Conservation (phyloP, 2,797 vertebrate genomes). For the Hapalemur alaotrensis region DNA sequence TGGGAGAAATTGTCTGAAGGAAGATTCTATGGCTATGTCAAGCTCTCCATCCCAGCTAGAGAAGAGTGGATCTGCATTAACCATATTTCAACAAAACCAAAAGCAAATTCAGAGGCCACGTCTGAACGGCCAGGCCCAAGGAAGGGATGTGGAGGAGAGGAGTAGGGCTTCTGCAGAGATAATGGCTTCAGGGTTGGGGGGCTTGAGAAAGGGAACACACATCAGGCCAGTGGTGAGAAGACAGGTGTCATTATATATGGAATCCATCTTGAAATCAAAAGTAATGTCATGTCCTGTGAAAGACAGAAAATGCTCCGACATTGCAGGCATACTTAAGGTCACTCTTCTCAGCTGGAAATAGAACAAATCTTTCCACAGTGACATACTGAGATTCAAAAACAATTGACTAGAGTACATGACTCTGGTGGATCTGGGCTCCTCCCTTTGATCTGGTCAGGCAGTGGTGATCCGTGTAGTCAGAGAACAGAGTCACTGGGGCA, state of each 20-base stretch:
- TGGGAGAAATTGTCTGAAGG: neutral
- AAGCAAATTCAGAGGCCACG: neutral
- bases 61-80: neutral
- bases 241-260: neutral
- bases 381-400: neutral
- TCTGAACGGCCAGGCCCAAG: neutral
- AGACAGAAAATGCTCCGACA: neutral
- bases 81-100: constrained; percentile 24
- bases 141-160: neutral
- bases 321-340: neutral
- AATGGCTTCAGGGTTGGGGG: neutral
- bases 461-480: neutral
- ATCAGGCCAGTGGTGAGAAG: neutral
- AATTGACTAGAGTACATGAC: neutral
- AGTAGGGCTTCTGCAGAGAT: neutral
- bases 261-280: constrained; percentile 7
- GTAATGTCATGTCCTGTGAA: neutral
- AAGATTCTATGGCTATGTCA: neutral
- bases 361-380: neutral
- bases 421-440: neutral
- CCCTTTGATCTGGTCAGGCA: neutral
- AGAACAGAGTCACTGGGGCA: neutral
- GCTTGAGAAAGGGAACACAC: neutral
- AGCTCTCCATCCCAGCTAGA: neutral
- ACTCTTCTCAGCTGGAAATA: neutral